A percentile compares a stretch with the other conserved stretches of the same genome.
Conservation (phyloP, 1,140 invertebrate species). For the Latrodectus geometricus region DNA sequence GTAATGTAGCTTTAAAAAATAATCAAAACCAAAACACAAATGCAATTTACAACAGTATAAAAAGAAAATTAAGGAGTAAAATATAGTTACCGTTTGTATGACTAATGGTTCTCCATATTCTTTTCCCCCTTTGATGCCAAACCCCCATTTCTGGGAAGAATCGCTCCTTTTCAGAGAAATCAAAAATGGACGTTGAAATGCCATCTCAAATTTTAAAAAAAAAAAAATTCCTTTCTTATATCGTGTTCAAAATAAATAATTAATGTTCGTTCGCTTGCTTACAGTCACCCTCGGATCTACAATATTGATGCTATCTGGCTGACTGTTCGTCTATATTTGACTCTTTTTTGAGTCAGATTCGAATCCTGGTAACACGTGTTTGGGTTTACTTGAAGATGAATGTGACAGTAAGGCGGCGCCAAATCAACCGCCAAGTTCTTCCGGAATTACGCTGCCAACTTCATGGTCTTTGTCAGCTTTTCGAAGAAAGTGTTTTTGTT, state of each 20-base stretch:
- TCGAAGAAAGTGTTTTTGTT: too few relatives aligned
- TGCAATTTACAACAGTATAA: background rate
- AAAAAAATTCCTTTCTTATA: background rate
- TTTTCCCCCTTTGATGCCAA: constrained; percentile 92
- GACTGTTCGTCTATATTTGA: constrained; percentile 56
- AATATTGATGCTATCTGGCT: constrained; percentile 39
- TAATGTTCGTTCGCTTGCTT: constrained; percentile 12
- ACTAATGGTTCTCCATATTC: constrained; percentile 91
- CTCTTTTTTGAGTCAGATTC: constrained; percentile 51
- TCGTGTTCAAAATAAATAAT: background rate
- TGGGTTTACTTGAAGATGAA: constrained; percentile 21
- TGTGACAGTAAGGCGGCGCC: constrained; percentile 8
- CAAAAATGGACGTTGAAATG: constrained; percentile 60
- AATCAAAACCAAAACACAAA: too few relatives aligned
- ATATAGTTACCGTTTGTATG: constrained; percentile 86
- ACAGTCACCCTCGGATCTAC: constrained; percentile 39
- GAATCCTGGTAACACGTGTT: constrained; percentile 43
- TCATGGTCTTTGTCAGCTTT: too few relatives aligned
- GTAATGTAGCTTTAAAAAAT: too few relatives aligned
- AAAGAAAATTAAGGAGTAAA: background rate
- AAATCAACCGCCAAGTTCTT: background rate
- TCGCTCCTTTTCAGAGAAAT: constrained; percentile 49
- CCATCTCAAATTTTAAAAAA: constrained; percentile 4
- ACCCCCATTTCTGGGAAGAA: constrained; percentile 81
- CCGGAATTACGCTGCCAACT: too few relatives aligned